Base-by-base conservation (phyloP, 2,113 vertebrate species). In the Oreochromis niloticus region DNA sequence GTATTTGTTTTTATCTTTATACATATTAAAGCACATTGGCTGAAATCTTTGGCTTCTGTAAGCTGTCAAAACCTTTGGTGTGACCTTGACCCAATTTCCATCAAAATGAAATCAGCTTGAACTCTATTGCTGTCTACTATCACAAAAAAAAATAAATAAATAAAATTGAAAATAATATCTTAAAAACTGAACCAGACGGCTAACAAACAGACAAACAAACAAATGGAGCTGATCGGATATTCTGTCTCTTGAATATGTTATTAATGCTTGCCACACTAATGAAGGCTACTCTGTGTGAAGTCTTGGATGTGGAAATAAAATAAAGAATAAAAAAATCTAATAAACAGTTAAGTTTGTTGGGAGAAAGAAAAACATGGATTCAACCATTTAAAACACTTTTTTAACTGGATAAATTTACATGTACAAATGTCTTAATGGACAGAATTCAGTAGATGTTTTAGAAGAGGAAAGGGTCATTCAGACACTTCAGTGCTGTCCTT, bases 211-310 rank as follows among this genome's bases (percentile, higher is more conserved):
- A 36, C 59, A 36, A 36, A 66, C 32, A 66, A 66, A n/a, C 32
- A n/a, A 0, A 36, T 12, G 59, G 61, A 66, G 32, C 61, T 0
- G 17, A 66, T 4, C n/a, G 17, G 32, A 66, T 12, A n/a, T 12
- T 36, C 57, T 2, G 17, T 32, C 3, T 59, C 3, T 66, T 36
- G 9, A 30, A 30, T 5, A 30, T 30, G 59, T 36, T 63, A 17
- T 63, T 63, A 63, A 36, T 17, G 59, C 59, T 36, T 0, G 2
- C 59, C n/a, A 36, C 36, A 32, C 59, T 63, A 36, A 63, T 63
- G 32, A 63, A 63, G 59, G 59, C 30, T 63, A 2, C 17, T 7
- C 59, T 12, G 32, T 63, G 59, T 63, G 17, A 11, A 36, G 32
- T 63, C 32, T 36, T n/a, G 17, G 59, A 36, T 63, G 2, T 34